Base-by-base conservation (phyloP, 2,888 invertebrate genomes). In the Sacculina carcini region DNA sequence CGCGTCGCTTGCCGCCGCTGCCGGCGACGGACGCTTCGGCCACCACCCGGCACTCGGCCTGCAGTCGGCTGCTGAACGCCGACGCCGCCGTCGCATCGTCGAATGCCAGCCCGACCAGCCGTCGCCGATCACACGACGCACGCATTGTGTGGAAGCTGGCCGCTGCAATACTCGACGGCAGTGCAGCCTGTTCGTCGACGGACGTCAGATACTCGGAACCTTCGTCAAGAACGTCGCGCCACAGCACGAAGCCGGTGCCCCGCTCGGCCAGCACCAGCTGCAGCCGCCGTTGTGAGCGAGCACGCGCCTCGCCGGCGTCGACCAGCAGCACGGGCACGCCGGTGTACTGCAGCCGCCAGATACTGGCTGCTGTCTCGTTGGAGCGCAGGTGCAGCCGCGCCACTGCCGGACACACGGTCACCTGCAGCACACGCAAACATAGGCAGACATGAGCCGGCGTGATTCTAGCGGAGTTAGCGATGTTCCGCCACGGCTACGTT, bases 161-260 rank as follows among this genome's bases (percentile, higher is more conserved):
- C 36, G 78, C 75, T 38, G 75, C 74, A 1, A 77, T 76, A 16
- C 74, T n/a, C n/a, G n/a, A n/a, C n/a, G n/a, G n/a, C n/a, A n/a
- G n/a, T n/a, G n/a, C n/a, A n/a, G n/a, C n/a, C n/a, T n/a, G n/a
- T n/a, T n/a, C n/a, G n/a, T n/a, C n/a, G n/a, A n/a, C n/a, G n/a
- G n/a, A n/a, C n/a, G n/a, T n/a, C n/a, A n/a, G 61, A 68, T 83
- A 84, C 52, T 76, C 73, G 9, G 78, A 77, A 56, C 82, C 66
- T 62, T 81, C 79, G 65, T 82, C 81, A 58, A 84, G 77, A 48
- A 74, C 75, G 65, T 84, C 83, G 58, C 73, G 73, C 83, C 83
- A 84, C 23, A 85, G 66, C 52, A 77, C 76, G 64, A 85, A 82
- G 52, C 80, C 79, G 2, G 82, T 79, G 16, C 83, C 82, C 31